Conservation (phyloP, 2,797 vertebrate species). For the Tadarida brasiliensis region DNA sequence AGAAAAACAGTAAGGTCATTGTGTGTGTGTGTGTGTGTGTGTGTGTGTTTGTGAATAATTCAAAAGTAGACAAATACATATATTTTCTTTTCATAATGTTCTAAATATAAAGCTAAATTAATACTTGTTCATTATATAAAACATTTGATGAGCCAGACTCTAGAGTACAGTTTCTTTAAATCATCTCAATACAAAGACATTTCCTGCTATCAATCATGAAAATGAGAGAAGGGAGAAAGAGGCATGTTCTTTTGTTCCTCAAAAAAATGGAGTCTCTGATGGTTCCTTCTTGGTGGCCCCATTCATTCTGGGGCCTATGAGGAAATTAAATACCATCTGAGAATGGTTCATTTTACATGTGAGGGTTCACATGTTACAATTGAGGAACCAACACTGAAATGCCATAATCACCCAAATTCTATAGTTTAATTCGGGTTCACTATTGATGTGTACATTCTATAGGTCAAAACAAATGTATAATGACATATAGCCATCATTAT, state of each 20-base stretch:
- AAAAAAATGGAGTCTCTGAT: not conserved
- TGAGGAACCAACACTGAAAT: not conserved
- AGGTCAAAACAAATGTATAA: not conserved
- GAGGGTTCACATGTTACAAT: not conserved
- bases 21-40: not conserved
- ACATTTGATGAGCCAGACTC: not conserved
- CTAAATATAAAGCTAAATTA: not conserved
- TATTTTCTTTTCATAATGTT: not conserved
- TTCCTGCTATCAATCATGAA: not conserved
- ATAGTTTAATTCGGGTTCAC: not conserved
- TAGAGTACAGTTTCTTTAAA: not conserved
- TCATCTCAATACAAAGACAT: not conserved
- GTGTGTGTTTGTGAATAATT: not conserved
- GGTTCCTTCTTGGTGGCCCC: not conserved
- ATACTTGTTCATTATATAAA: not conserved
- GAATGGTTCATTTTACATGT: not conserved
- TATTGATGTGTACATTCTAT: not conserved
- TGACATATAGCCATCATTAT: too few relatives aligned
- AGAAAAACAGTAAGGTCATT: not conserved
- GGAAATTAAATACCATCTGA: not conserved
- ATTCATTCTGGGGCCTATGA: not conserved
- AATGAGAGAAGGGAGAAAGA: not conserved
- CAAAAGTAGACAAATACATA: not conserved
- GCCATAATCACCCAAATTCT: too few relatives aligned
- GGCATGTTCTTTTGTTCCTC: not conserved